Conservation (phyloP, 2,797 vertebrate species). For the Periparus ater region DNA sequence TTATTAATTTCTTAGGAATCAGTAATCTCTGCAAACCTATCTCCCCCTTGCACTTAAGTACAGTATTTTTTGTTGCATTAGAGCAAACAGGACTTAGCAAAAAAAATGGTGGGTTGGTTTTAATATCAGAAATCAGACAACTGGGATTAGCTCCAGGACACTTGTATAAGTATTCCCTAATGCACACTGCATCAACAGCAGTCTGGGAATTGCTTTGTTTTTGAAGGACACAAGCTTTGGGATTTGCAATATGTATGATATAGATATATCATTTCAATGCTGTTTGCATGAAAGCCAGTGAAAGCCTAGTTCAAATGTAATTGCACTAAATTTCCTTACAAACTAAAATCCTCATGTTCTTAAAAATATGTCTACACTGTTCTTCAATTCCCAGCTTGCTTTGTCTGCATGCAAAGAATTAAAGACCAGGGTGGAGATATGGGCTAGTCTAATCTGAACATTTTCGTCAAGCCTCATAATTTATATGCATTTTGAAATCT, state of each 20-base stretch:
- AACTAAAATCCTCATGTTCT: not conserved
- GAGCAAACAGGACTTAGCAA: not conserved
- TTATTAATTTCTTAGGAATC: not conserved
- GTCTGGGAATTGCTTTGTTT: not conserved
- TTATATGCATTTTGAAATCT: slow-evolving; percentile 4
- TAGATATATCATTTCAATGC: not conserved
- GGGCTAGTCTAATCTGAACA: not conserved
- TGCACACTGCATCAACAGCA: not conserved
- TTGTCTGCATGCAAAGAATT: not conserved
- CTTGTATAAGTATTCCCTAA: not conserved
- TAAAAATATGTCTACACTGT: not conserved
- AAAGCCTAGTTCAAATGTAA: not conserved
- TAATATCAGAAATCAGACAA: not conserved
- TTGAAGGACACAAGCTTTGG: slow-evolving; percentile 20
- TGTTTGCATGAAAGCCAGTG: not conserved
- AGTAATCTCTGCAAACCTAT: not conserved
- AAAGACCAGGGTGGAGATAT: not conserved
- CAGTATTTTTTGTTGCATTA: not conserved
- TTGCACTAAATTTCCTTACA: not conserved
- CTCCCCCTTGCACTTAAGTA: not conserved
- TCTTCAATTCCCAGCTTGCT: not conserved
- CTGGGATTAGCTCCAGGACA: not conserved
- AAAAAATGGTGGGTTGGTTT: not conserved
- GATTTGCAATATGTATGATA: not conserved
- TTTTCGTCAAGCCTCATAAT: not conserved